Evolutionary conservation across 2,888 invertebrate species (phyloP).

Genomic region (Cosmia pyralina): DNA sequence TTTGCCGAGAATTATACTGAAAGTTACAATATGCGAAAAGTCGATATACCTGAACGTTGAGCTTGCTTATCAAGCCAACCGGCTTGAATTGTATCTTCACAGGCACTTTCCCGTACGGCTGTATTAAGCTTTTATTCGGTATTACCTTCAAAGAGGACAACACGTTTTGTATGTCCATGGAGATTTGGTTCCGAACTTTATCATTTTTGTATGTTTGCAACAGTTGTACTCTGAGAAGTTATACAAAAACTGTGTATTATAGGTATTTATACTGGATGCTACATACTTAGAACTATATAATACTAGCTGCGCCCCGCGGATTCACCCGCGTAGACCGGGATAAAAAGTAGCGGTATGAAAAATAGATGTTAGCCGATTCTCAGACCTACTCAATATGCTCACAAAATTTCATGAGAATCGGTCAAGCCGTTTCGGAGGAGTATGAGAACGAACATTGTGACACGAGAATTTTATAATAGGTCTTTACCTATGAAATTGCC

Average conservation of each 20-base stretch:
- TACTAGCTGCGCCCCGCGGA: no score
- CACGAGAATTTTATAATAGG: no score
- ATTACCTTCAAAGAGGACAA: conserved; percentile 83
- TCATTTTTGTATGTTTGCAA: conserved; percentile 80
- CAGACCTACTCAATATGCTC: no score
- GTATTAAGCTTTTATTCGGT: conserved; percentile 80
- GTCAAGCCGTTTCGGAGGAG: no score
- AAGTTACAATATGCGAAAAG: not conserved
- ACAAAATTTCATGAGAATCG: no score
- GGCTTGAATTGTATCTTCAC: conserved; percentile 87
- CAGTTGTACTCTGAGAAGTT: conserved; percentile 78
- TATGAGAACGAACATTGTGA: no score
- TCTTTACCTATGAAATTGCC: no score
- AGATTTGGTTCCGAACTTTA: conserved; percentile 79
- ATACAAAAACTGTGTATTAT: not conserved
- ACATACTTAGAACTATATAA: no score
- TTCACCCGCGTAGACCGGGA: no score
- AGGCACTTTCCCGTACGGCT: conserved; percentile 80
- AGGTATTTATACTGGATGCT: no score
- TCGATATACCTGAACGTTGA: conserved; percentile 81
- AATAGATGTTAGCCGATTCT: no score
- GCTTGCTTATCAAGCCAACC: conserved; percentile 81
- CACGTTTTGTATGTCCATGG: conserved; percentile 82
- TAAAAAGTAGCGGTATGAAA: no score
- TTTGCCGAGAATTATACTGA: not conserved